Conservation (phyloP, 2,888 invertebrate genomes). For the Poecilus cupreus region DNA sequence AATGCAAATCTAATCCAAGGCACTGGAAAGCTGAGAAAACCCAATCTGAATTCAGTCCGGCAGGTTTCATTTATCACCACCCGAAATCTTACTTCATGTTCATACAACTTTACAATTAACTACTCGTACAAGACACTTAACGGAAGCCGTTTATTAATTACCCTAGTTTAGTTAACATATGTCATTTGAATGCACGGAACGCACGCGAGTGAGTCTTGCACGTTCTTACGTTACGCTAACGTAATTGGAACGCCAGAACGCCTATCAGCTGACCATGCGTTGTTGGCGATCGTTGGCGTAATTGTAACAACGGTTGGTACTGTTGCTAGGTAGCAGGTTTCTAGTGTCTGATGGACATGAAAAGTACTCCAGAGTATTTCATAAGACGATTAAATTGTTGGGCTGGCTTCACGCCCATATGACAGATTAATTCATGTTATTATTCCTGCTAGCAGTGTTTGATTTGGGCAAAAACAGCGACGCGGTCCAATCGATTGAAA, state of each 20-base stretch:
- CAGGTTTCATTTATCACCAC: constrained; percentile 37
- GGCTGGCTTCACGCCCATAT: constrained; percentile 4
- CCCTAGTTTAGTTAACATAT: constrained; percentile 23
- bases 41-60: background rate
- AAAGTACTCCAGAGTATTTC: constrained; percentile 1
- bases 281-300: constrained; percentile 14
- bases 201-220: background rate
- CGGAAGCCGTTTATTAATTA: constrained; percentile 48
- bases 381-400: constrained; percentile 36
- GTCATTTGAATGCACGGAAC: constrained; percentile 50
- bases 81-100: constrained; percentile 19
- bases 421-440: constrained; percentile 1
- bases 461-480: background rate
- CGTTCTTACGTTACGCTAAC: background rate
- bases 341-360: constrained; percentile 11
- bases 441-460: background rate
- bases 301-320: constrained; percentile 22
- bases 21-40: background rate
- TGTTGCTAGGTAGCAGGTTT: constrained; percentile 1
- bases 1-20: background rate
- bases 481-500: no score
- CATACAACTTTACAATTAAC: background rate
- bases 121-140: constrained; percentile 14
- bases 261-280: constrained; percentile 26
- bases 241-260: constrained; percentile 33